Conservation (phyloP, 2,888 invertebrate genomes). For the Pammene aurita region DNA sequence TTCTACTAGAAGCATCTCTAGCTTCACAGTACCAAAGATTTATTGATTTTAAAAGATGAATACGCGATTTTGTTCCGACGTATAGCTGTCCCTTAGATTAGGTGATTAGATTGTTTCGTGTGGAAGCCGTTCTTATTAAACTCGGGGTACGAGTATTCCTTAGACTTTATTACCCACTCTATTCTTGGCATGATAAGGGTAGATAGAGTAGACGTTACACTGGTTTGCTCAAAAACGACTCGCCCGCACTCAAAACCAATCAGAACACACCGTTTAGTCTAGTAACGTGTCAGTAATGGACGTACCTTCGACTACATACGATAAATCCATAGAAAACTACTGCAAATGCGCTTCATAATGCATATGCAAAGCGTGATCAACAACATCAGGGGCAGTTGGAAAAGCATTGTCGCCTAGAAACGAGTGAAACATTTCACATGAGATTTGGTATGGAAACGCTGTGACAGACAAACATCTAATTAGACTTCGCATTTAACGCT, state of each 20-base stretch:
- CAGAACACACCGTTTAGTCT: conserved; percentile 59
- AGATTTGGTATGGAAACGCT: conserved; percentile 54
- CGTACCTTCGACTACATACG: conserved; percentile 84
- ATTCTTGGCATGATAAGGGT: too few species aligned
- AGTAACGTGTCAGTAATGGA: conserved; percentile 79
- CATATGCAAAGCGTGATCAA: conserved; percentile 85
- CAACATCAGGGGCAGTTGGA: conserved; percentile 84
- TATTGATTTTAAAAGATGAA: too few species aligned
- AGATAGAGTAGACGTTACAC: background rate
- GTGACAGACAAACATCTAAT: background rate
- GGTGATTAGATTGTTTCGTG: too few species aligned
- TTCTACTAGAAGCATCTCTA: too few species aligned
- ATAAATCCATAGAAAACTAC: conserved; percentile 85
- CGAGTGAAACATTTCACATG: conserved; percentile 77
- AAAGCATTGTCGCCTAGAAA: conserved; percentile 83
- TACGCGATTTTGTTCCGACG: too few species aligned
- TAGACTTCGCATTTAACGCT: background rate
- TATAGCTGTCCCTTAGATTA: too few species aligned
- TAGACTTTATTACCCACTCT: too few species aligned
- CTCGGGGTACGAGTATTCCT: too few species aligned
- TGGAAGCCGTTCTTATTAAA: too few species aligned
- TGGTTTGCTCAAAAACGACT: background rate
- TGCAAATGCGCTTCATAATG: conserved; percentile 85
- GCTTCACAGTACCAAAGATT: too few species aligned
- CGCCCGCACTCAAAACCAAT: background rate